phyloP scores from a whole-genome alignment of 2,888 invertebrate genomes.

The Dicyrtomina minuta region DNA sequence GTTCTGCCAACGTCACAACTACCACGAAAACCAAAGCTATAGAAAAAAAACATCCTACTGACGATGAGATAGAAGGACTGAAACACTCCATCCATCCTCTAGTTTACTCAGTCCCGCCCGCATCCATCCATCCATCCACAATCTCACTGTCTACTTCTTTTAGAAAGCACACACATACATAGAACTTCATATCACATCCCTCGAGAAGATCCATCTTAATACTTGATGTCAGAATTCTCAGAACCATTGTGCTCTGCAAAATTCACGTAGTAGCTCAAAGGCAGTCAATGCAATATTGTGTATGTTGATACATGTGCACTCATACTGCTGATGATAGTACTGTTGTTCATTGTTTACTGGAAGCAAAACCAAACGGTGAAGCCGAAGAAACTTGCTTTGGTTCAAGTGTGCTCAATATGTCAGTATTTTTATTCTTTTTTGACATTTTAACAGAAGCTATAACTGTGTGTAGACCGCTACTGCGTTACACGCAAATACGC shows the following conservation, averaged over 20 bases:
- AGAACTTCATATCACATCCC: constrained; percentile 4
- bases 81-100: not conserved
- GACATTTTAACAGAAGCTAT: too few relatives aligned
- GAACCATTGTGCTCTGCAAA: constrained; percentile 14
- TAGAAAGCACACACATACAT: not conserved
- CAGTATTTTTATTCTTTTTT: too few relatives aligned
- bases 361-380: not conserved
- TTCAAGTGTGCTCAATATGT: too few relatives aligned
- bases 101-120: not conserved
- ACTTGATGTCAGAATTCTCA: constrained; percentile 29
- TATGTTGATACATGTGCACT: not conserved
- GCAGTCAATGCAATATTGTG: not conserved
- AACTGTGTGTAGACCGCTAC: not conserved
- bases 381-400: not conserved
- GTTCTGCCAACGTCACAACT: not conserved
- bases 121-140: too few relatives aligned
- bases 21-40: not conserved
- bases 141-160: not conserved
- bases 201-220: constrained; percentile 10
- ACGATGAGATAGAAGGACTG: not conserved
- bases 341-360: not conserved
- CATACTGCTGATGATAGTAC: too few relatives aligned
- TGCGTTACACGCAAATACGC: not conserved
- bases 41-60: not conserved
- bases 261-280: constrained; percentile 8